A percentile compares a stretch with the other conserved stretches of the same genome.
Conservation (phyloP, 2,888 invertebrate genomes). For the Drosophila nr. fundita region DNA sequence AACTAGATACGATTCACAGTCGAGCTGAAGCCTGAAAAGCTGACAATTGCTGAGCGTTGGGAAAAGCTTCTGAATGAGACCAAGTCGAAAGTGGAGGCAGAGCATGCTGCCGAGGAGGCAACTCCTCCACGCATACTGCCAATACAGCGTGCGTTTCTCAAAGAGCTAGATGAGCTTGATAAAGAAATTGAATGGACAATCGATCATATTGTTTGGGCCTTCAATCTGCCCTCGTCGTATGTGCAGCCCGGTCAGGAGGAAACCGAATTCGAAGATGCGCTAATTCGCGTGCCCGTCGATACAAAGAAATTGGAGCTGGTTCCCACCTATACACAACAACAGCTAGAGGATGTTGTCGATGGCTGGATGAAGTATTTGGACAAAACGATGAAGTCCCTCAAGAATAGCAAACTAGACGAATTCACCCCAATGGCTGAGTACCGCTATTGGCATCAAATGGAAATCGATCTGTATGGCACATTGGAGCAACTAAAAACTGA, state of each 20-base stretch:
- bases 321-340: slow-evolving; percentile 83
- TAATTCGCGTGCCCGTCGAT: slow-evolving; percentile 82
- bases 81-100: slow-evolving; percentile 85
- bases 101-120: slow-evolving; percentile 72
- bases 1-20: slow-evolving; percentile 30
- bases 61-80: slow-evolving; percentile 86
- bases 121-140: slow-evolving; percentile 73
- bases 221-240: slow-evolving; percentile 83
- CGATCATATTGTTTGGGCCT: slow-evolving; percentile 83
- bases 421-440: slow-evolving; percentile 94
- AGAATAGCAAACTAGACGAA: slow-evolving; percentile 87
- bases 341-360: slow-evolving; percentile 86
- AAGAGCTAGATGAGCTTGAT: slow-evolving; percentile 86
- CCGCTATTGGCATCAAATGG: slow-evolving; percentile 93
- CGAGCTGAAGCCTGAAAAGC: slow-evolving; percentile 78
- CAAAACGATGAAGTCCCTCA: slow-evolving; percentile 81
- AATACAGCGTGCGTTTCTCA: slow-evolving; percentile 76
- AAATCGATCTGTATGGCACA: slow-evolving; percentile 91
- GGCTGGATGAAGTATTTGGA: slow-evolving; percentile 86
- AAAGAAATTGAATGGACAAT: slow-evolving; percentile 86
- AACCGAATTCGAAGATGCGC: slow-evolving; percentile 83
- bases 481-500: slow-evolving; percentile 93
- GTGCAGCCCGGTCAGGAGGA: slow-evolving; percentile 84
- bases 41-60: slow-evolving; percentile 87
- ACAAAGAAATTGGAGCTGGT: slow-evolving; percentile 75